These are phyloP conservation scores for Bucorvus abyssinicus DNA, from an alignment of 2,797 vertebrate genomes.

Conservation along the genomic window DNA sequence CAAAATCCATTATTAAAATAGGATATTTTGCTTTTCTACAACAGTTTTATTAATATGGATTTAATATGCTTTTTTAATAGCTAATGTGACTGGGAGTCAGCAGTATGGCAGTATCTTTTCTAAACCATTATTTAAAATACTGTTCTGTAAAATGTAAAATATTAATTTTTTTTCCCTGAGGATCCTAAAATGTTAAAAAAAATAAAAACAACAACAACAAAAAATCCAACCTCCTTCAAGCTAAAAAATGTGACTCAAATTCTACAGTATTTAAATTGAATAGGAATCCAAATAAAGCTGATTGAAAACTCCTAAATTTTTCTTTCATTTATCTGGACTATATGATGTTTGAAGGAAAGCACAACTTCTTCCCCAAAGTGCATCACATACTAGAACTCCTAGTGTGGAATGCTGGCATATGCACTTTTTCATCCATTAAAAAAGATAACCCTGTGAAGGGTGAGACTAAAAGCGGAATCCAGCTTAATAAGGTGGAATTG, in stretches of 20 bases:
- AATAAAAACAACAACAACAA: background rate
- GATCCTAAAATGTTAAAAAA: background rate
- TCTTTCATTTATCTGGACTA: conserved; percentile 4
- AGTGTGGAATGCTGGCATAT: conserved; percentile 54
- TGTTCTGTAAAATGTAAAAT: conserved; percentile 40
- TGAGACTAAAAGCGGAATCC: conserved; percentile 39
- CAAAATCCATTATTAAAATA: conserved; percentile 46
- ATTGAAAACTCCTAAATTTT: conserved; percentile 14
- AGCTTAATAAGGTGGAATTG: conserved; percentile 47
- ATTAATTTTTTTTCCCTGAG: background rate
- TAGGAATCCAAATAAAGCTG: background rate
- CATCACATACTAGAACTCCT: conserved; percentile 9
- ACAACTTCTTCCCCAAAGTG: background rate
- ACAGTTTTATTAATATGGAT: conserved; percentile 12
- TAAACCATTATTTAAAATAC: conserved; percentile 60
- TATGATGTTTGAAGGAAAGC: background rate
- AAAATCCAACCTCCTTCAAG: conserved; percentile 1
- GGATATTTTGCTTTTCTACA: conserved; percentile 36
- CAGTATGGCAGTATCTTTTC: conserved; percentile 20
- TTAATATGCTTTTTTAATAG: conserved; percentile 47
- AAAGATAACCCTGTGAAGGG: conserved; percentile 30
- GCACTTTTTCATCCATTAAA: conserved; percentile 62
- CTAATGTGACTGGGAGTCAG: conserved; percentile 32
- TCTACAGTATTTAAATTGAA: background rate
- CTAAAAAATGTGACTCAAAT: conserved; percentile 31